These are phyloP conservation scores for Plumapathes pennacea DNA, from an alignment of 92 coral and sea anemone species.

Conservation along the genomic window DNA sequence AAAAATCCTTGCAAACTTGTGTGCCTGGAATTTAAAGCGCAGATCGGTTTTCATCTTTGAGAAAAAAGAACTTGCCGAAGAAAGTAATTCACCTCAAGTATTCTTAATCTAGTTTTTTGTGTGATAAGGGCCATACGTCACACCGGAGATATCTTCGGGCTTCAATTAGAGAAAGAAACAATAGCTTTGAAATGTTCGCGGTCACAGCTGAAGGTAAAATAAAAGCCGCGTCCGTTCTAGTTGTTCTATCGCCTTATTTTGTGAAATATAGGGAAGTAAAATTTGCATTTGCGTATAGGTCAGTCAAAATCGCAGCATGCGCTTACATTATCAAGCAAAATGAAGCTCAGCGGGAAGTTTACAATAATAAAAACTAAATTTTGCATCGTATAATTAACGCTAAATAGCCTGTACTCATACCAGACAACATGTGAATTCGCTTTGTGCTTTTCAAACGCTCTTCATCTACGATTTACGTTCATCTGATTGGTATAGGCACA, in stretches of 20 bases:
- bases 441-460: slow-evolving; percentile 87
- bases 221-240: slow-evolving; percentile 25
- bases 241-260: slow-evolving; percentile 52
- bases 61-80: too few relatives aligned
- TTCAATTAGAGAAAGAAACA: neutral
- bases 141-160: slow-evolving; percentile 18
- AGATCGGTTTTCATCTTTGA: too few relatives aligned
- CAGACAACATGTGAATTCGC: slow-evolving; percentile 91
- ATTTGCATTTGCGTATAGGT: slow-evolving; percentile 71
- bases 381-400: slow-evolving; percentile 95
- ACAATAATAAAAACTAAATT: slow-evolving; percentile 94
- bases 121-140: slow-evolving; percentile 16
- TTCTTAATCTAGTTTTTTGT: slow-evolving; percentile 22
- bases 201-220: slow-evolving; percentile 56
- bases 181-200: slow-evolving; percentile 9
- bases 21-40: too few relatives aligned
- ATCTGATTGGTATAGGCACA: slow-evolving; percentile 73
- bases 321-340: slow-evolving; percentile 82
- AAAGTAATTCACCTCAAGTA: slow-evolving; percentile 37
- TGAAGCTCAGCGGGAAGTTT: slow-evolving; percentile 90
- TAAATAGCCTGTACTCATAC: slow-evolving; percentile 91
- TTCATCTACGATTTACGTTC: slow-evolving; percentile 74
- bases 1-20: too few relatives aligned
- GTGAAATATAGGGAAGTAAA: slow-evolving; percentile 53
- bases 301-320: slow-evolving; percentile 79